A percentile compares a stretch with the other conserved stretches of the same genome.
These are phyloP conservation scores for Amiota communis DNA, from an alignment of 2,888 invertebrate genomes.

Conservation along the genomic window DNA sequence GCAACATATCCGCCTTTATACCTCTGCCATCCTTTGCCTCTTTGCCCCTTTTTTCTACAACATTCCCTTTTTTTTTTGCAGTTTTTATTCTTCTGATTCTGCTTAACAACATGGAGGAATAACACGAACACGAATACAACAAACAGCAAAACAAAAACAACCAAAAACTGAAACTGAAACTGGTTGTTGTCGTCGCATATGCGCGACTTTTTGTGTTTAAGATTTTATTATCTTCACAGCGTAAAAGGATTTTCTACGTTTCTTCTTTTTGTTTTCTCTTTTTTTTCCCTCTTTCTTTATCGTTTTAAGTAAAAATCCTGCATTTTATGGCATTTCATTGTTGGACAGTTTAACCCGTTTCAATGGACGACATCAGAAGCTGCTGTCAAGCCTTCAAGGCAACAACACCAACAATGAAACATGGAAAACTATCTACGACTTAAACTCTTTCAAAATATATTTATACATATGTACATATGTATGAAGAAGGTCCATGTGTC, in stretches of 20 bases:
- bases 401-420: too few relatives aligned
- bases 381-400: conserved; percentile 10
- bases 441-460: neutral
- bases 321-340: conserved; percentile 56
- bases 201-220: conserved; percentile 57
- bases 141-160: neutral
- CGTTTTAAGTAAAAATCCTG: conserved; percentile 54
- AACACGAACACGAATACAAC: neutral
- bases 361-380: conserved; percentile 46
- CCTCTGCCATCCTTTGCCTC: conserved; percentile 32
- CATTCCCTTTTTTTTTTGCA: neutral
- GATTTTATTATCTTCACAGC: conserved; percentile 55
- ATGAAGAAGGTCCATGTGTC: conserved; percentile 30
- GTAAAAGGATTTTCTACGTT: conserved; percentile 53
- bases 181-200: conserved; percentile 36
- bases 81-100: conserved; percentile 49
- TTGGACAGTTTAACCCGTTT: conserved; percentile 65
- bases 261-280: conserved; percentile 5
- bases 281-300: conserved; percentile 1
- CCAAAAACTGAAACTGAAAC: conserved; percentile 19
- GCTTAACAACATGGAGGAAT: conserved; percentile 37
- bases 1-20: neutral
- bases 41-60: too few relatives aligned
- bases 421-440: neutral
- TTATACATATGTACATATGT: conserved; percentile 39